Evolutionary conservation across 1,140 invertebrate species (phyloP).

Genomic region (Apis mellifera): Amel_HAv3.1 CM009937.2:1398001-1398500

Average conservation of each 20-base stretch:
- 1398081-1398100: neutral
- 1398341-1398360: slow-evolving; percentile 79
- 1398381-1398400: slow-evolving; percentile 65
- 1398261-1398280: slow-evolving; percentile 84
- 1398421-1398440: slow-evolving; percentile 69
- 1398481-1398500: neutral
- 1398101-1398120: slow-evolving; percentile 91
- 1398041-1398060: neutral
- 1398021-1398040: slow-evolving; percentile 55
- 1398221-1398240: neutral
- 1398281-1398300: slow-evolving; percentile 96
- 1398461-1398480: slow-evolving; percentile 52
- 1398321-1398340: slow-evolving; percentile 84
- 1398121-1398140: slow-evolving; percentile 97
- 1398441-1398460: slow-evolving; percentile 73
- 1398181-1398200: slow-evolving; percentile 79
- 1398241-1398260: neutral
- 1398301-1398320: slow-evolving; percentile 95
- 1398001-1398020: slow-evolving; percentile 79
- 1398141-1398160: slow-evolving; percentile 94
- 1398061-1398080: neutral
- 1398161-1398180: slow-evolving; percentile 97
- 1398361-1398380: slow-evolving; percentile 65
- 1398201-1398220: neutral
- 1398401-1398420: slow-evolving; percentile 68